A percentile compares a stretch with the other conserved stretches of the same genome.
phyloP scores from a whole-genome alignment of 92 coral and sea anemone genomes.

The Phymanthus crucifer region DNA sequence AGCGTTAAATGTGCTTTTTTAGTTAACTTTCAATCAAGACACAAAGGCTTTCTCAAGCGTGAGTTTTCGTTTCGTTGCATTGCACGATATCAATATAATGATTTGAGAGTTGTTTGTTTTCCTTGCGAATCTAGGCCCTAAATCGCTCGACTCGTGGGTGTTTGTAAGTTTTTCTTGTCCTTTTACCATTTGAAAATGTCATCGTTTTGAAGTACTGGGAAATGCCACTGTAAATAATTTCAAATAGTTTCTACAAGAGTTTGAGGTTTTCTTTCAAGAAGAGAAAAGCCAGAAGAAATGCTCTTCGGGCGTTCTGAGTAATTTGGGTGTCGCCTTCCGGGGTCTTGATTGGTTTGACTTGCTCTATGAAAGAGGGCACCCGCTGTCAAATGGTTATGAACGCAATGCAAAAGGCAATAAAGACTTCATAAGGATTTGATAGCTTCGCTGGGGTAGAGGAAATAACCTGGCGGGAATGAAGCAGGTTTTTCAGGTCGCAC shows the following conservation, averaged over 20 bases:
- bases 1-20: not conserved
- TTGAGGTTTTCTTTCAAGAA: not conserved
- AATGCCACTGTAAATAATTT: not conserved
- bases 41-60: not conserved
- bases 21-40: not conserved
- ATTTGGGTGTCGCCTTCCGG: slow-evolving; percentile 44
- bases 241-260: slow-evolving; percentile 11
- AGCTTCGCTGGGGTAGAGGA: slow-evolving; percentile 46
- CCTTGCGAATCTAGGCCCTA: slow-evolving; percentile 5
- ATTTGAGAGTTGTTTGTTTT: slow-evolving; percentile 25
- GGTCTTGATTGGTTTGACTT: slow-evolving; percentile 16
- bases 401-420: slow-evolving; percentile 30
- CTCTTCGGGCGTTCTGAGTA: slow-evolving; percentile 17
- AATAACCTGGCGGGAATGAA: slow-evolving; percentile 35
- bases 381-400: slow-evolving; percentile 45
- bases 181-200: slow-evolving; percentile 15
- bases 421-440: slow-evolving; percentile 45
- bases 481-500: slow-evolving; percentile 28
- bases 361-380: slow-evolving; percentile 32
- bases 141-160: slow-evolving; percentile 24
- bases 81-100: slow-evolving; percentile 21
- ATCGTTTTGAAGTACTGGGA: not conserved
- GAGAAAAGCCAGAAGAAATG: slow-evolving; percentile 13
- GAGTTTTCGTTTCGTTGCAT: not conserved
- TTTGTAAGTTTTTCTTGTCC: slow-evolving; percentile 1